Base-by-base conservation (phyloP, 1,140 invertebrate genomes). In the Notospermus geniculatus region DNA sequence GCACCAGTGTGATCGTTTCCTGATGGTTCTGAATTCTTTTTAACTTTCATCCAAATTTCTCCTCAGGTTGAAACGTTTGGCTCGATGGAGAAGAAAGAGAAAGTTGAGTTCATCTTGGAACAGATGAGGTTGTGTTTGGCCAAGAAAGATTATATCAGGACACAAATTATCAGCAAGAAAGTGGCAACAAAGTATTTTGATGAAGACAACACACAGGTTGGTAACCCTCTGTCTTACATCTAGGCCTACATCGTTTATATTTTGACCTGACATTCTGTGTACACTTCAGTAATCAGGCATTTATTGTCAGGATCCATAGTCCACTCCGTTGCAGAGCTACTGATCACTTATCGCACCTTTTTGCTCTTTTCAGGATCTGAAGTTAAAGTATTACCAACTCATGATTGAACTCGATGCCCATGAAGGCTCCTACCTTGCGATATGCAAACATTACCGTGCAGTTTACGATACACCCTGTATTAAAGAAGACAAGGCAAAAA, bases 151-250 rank as follows among this genome's bases (percentile, higher is more conserved):
- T 98, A 93, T 79, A 90, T 98, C 62, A 88, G 96, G 41, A 97
- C 95, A 5, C 95, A 98, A 81, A 99, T 99, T 66, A 99, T 99
- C 75, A 95, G 95, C 7, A 99, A 98, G 80, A 99, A 99, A 82
- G 97, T 99, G 63, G 97, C 90, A 75, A 90, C 90, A 0, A 97
- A 96, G 77, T 98, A 96, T 78, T 99, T 99, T 83, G 93, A 95
- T 57, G 92, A 94, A 79, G 69, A 78, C 54, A 72, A 76, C 23
- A 74, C 75, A 85, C 80, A 85, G 80, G 67, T 88, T 83, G n/a
- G 25, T 50, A 50, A n/a, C n/a, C n/a, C n/a, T n/a, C n/a, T n/a
- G n/a, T n/a, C n/a, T n/a, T n/a, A n/a, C n/a, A n/a, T n/a, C n/a
- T n/a, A n/a, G n/a, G n/a, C n/a, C n/a, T n/a, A n/a, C n/a, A n/a